Conservation (phyloP, 2,888 invertebrate species). For the Acleris cristana region DNA sequence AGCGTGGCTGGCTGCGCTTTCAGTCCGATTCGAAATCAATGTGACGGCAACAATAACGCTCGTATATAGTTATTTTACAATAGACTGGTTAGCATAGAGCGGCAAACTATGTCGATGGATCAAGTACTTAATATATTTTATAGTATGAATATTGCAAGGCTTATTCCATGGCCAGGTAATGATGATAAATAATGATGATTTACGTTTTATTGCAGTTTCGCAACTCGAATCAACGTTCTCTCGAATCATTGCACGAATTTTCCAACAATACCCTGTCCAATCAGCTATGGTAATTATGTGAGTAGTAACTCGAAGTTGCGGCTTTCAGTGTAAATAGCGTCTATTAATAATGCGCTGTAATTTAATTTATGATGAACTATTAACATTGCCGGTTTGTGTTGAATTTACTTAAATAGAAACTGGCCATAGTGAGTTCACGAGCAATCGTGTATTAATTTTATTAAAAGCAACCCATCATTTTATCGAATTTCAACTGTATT, state of each 20-base stretch:
- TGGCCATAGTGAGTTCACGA: not conserved
- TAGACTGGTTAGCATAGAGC: no score
- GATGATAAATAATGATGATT: not conserved
- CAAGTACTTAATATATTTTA: no score
- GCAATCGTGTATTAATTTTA: not conserved
- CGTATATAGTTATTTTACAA: no score
- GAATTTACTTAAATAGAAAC: not conserved
- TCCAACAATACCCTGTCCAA: conserved; percentile 62
- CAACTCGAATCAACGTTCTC: conserved; percentile 15
- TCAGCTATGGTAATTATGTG: conserved; percentile 77
- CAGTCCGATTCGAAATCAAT: conserved; percentile 9
- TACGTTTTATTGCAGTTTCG: conserved; percentile 23
- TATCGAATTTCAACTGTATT: no score
- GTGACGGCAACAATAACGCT: not conserved
- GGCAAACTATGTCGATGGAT: no score
- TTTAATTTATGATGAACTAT: conserved; percentile 5
- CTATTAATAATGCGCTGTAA: conserved; percentile 17
- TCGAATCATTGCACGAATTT: conserved; percentile 48
- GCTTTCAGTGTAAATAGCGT: conserved; percentile 46
- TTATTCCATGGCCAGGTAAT: no score
- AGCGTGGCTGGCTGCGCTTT: conserved; percentile 42
- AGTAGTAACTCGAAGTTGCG: conserved; percentile 51
- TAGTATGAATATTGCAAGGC: no score
- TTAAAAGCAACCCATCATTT: no score
- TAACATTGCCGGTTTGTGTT: conserved; percentile 8